Conservation (phyloP, 1,140 invertebrate species). For the Uloborus diversus region DNA sequence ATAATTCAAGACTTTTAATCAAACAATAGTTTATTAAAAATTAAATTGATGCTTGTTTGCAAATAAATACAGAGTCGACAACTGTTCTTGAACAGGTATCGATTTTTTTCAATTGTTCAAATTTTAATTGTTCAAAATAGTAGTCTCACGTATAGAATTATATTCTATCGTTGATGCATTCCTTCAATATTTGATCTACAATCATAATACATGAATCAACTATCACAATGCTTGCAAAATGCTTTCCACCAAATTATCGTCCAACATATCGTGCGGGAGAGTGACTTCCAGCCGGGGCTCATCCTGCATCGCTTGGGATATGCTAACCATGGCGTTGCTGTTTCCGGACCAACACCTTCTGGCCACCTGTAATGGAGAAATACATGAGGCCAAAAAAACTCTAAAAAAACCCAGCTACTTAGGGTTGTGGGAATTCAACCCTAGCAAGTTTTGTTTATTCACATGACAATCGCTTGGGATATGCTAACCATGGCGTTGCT, state of each 20-base stretch:
- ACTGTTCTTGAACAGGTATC: no score
- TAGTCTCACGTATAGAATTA: no score
- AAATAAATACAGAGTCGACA: no score
- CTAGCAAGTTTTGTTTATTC: no score
- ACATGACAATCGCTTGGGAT: conserved; percentile 69
- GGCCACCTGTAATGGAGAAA: conserved; percentile 62
- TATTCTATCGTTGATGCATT: no score
- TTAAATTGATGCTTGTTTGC: no score
- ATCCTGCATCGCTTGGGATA: conserved; percentile 68
- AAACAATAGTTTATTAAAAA: no score
- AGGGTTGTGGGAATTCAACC: not conserved
- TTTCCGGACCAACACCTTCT: conserved; percentile 68
- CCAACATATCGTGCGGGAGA: conserved; percentile 62
- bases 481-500: conserved; percentile 69
- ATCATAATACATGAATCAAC: no score
- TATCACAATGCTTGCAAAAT: not conserved
- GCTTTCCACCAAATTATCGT: not conserved
- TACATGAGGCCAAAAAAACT: not conserved
- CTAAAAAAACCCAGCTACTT: not conserved
- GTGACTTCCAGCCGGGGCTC: conserved; percentile 69
- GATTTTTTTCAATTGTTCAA: no score
- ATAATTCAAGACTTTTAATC: no score
- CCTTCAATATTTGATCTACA: no score
- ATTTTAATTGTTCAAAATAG: no score
- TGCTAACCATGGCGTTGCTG: conserved; percentile 68